Percentiles rank a stretch among this genome's conserved stretches.
These are phyloP conservation scores for Phocoena sinus DNA, from an alignment of 2,113 vertebrate genomes.

Conservation along the genomic window DNA sequence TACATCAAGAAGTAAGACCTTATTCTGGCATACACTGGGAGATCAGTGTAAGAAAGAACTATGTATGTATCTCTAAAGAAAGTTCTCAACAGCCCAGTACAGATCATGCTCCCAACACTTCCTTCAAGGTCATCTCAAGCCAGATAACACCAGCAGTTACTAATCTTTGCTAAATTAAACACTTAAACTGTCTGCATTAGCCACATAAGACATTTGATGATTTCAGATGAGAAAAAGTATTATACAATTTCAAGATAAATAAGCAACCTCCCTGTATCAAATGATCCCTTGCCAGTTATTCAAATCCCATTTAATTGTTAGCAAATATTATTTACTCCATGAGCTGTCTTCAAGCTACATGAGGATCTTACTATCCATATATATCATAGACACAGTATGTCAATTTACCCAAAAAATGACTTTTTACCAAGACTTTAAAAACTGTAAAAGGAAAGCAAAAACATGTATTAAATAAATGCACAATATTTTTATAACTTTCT, in stretches of 20 bases:
- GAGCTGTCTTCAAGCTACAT: slow-evolving; percentile 9
- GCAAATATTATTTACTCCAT: not conserved
- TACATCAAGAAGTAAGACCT: not conserved
- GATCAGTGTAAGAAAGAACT: not conserved
- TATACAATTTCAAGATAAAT: slow-evolving; percentile 24
- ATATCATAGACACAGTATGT: not conserved
- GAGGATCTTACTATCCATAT: not conserved
- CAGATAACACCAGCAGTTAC: not conserved
- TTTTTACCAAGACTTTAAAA: not conserved
- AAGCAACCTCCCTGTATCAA: not conserved
- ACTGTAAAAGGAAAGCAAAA: not conserved
- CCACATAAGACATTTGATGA: not conserved
- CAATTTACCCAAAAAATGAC: not conserved
- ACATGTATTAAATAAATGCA: not conserved
- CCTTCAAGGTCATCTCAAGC: not conserved
- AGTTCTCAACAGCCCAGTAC: not conserved
- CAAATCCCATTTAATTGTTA: not conserved
- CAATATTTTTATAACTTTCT: slow-evolving; percentile 23
- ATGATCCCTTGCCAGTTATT: not conserved
- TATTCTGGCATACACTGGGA: not conserved
- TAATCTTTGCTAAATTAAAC: slow-evolving; percentile 20
- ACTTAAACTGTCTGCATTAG: not conserved
- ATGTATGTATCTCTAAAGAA: not conserved
- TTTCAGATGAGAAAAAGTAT: not conserved
- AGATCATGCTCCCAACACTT: not conserved